Conservation (phyloP, 2,797 vertebrate genomes). For the Sternarchorhynchus goeldii region DNA sequence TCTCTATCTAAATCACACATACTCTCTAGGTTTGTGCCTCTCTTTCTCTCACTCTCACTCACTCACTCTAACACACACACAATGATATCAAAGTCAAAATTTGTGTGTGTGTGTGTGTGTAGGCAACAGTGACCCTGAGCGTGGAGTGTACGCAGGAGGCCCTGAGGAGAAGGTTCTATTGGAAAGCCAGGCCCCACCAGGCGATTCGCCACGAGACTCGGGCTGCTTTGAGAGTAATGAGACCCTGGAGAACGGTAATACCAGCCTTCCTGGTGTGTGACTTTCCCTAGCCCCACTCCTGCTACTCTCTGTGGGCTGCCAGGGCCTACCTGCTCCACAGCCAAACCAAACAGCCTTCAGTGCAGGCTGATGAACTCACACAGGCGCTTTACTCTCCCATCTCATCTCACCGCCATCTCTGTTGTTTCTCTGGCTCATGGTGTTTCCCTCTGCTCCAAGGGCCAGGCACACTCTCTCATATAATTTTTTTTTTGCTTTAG, state of each 20-base stretch:
- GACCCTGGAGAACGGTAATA: conserved; percentile 92
- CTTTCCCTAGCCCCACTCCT: conserved; percentile 44
- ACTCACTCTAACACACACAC: too few species aligned
- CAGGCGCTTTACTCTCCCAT: conserved; percentile 30
- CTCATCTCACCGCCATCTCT: conserved; percentile 45
- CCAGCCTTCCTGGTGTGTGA: conserved; percentile 66
- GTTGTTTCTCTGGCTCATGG: conserved; percentile 30
- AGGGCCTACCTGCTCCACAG: conserved; percentile 48
- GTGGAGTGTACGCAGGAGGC: conserved; percentile 72
- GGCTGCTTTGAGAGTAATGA: conserved; percentile 97
- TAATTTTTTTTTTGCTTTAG: conserved; percentile 58
- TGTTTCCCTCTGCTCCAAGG: conserved; percentile 7
- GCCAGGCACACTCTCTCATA: background rate
- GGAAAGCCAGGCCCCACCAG: conserved; percentile 75
- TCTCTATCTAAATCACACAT: background rate
- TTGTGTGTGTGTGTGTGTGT: conserved; percentile 14
- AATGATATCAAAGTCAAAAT: too few species aligned
- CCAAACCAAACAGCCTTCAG: conserved; percentile 31
- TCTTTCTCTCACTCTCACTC: too few species aligned
- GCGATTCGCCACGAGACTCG: conserved; percentile 92
- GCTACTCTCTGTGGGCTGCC: conserved; percentile 46
- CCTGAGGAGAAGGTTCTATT: conserved; percentile 88
- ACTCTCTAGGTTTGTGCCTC: too few species aligned
- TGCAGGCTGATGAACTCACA: conserved; percentile 15
- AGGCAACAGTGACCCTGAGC: conserved; percentile 90